Evolutionary conservation across 2,888 invertebrate genomes (phyloP), one percentile per base, ranked within the genome.

Genomic region (Eupithecia tripunctaria): DNA sequence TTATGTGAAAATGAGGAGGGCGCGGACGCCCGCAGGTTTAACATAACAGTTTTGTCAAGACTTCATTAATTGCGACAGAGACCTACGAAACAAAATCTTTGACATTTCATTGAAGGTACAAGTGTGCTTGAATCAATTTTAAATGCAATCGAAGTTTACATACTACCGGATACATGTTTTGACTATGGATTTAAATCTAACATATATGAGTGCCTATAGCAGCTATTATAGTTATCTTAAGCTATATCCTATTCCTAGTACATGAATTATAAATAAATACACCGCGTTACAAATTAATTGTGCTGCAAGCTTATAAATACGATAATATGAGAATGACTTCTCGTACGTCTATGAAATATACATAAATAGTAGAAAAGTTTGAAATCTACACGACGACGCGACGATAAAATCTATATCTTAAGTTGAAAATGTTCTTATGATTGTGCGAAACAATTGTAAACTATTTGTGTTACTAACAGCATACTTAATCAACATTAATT

Each of bases 1-100:
- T 85, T 84, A 79, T 80, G 82, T 69, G 70, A 67, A 69, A 79
- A 72, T 60, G 67, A 71, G 80, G 78, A 77, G 78, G 82, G 70
- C 2, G n/a, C 32, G 64, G 36, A 10, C 36, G 7, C 36, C 36
- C 36, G 36, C 36, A 1, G 38, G 14, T 4, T 25, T n/a, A 64
- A 38, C 4, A 5, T 21, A 36, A 74, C 82, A 87, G 89, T 90
- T 91, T 89, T 90, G 89, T 90, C 92, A 91, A 92, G 89, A 91
- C 88, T 80, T 76, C 66, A 76, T 60, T 79, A n/a, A n/a, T n/a
- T 72, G 80, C 72, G 76, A 82, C 69, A 82, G 72, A 84, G 75
- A 81, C 73, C 75, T 74, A 79, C 62, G 32, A 74, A 78, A 65
- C 74, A 51, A 76, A 78, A 47, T 32, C 12, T 36, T 59, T 64